A percentile compares a stretch with the other conserved stretches of the same genome.
Evolutionary conservation across 2,113 vertebrate species (phyloP).

Genomic region (Neomonachus schauinslandi): DNA sequence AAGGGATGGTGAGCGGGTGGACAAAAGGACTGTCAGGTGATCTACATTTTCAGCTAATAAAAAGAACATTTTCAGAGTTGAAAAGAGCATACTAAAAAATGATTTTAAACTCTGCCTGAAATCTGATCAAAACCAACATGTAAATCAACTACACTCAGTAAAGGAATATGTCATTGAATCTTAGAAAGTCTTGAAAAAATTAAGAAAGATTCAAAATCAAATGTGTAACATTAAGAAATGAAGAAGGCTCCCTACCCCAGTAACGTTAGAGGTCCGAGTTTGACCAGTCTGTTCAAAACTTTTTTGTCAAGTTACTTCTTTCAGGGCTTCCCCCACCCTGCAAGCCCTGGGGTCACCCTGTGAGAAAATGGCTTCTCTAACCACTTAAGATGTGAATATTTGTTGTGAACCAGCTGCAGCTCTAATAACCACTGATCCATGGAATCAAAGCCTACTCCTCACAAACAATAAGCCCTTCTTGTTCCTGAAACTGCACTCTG

Average conservation of each 20-base stretch:
- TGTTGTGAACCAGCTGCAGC: conserved; percentile 49
- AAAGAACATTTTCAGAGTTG: background rate
- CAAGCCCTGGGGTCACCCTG: background rate
- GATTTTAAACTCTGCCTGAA: background rate
- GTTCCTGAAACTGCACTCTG: background rate
- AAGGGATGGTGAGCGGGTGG: background rate
- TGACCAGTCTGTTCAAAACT: background rate
- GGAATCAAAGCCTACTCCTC: conserved; percentile 55
- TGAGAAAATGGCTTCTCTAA: conserved; percentile 64
- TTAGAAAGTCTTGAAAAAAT: conserved; percentile 25
- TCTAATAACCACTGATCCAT: conserved; percentile 60
- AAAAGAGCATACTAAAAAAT: background rate
- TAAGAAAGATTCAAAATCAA: background rate
- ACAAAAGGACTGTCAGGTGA: background rate
- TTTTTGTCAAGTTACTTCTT: background rate
- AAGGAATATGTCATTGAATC: background rate
- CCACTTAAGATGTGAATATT: conserved; percentile 35
- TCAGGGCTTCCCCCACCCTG: background rate
- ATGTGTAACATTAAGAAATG: background rate
- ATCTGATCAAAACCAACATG: background rate
- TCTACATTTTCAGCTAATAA: background rate
- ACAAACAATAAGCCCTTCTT: conserved; percentile 52
- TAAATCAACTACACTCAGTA: background rate
- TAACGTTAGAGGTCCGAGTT: background rate
- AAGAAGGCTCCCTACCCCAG: background rate